Evolutionary conservation across 2,888 invertebrate genomes (phyloP).

Genomic region (Gasteruption jaculator): DNA sequence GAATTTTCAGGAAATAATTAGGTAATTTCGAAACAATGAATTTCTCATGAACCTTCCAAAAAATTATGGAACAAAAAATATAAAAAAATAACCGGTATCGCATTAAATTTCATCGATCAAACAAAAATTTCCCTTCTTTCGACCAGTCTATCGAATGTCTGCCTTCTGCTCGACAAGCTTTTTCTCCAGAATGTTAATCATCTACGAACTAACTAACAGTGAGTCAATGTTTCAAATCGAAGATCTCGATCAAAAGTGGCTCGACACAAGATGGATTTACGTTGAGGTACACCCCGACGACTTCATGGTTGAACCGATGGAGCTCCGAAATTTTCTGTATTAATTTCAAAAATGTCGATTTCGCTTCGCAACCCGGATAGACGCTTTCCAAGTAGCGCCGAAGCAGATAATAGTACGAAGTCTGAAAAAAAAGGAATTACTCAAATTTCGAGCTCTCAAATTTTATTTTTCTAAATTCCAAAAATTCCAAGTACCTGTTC

Average conservation of each 20-base stretch:
- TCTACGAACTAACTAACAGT: conserved; percentile 5
- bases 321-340: conserved; percentile 90
- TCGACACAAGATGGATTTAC: conserved; percentile 89
- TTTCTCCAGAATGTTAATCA: too few species aligned
- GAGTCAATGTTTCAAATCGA: conserved; percentile 72
- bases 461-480: conserved; percentile 6
- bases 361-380: conserved; percentile 81
- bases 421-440: conserved; percentile 55
- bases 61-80: too few species aligned
- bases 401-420: conserved; percentile 84
- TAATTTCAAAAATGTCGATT: conserved; percentile 79
- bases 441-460: conserved; percentile 1
- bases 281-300: conserved; percentile 88
- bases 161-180: too few species aligned
- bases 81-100: too few species aligned
- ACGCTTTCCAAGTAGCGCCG: conserved; percentile 79
- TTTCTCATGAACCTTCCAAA: too few species aligned
- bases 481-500: conserved; percentile 64
- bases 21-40: too few species aligned
- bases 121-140: too few species aligned
- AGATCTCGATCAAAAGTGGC: conserved; percentile 90
- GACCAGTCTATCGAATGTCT: too few species aligned
- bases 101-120: too few species aligned
- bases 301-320: conserved; percentile 81
- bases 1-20: too few species aligned